These are phyloP conservation scores for Eristalis tenax DNA, from an alignment of 2,888 invertebrate species.

Conservation along the genomic window DNA sequence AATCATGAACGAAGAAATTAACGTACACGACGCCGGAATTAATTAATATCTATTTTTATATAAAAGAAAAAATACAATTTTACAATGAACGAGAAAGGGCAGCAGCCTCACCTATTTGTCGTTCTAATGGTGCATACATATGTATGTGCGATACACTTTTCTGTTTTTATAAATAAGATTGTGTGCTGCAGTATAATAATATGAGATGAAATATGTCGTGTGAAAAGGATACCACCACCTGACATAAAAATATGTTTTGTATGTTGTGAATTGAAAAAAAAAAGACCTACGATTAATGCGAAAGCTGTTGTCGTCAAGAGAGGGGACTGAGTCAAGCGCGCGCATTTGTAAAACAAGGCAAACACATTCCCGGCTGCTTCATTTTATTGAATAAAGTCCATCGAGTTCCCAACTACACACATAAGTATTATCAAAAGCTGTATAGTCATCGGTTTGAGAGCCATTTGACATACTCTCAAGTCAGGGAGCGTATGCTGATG, in stretches of 20 bases:
- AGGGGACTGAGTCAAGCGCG: constrained; percentile 63
- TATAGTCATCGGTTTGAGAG: constrained; percentile 51
- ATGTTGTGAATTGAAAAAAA: constrained; percentile 45
- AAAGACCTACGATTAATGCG: constrained; percentile 37
- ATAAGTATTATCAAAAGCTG: constrained; percentile 48
- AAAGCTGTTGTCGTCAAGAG: constrained; percentile 41
- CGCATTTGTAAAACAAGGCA: constrained; percentile 65
- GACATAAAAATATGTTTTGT: constrained; percentile 39
- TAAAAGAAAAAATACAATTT: constrained; percentile 41
- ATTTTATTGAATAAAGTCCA: constrained; percentile 28
- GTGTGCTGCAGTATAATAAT: constrained; percentile 46
- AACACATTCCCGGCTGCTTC: constrained; percentile 49
- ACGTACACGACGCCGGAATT: constrained; percentile 53
- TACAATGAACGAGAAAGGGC: constrained; percentile 67
- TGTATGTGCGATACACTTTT: constrained; percentile 16
- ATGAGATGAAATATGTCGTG: constrained; percentile 11
- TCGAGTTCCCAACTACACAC: constrained; percentile 39
- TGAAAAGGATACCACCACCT: constrained; percentile 46
- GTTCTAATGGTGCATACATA: background rate
- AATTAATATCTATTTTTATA: constrained; percentile 68
- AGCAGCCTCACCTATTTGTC: constrained; percentile 57
- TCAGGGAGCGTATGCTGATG: constrained; percentile 33
- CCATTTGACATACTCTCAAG: constrained; percentile 55
- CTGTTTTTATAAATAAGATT: constrained; percentile 25
- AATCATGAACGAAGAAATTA: constrained; percentile 41